Base-by-base conservation (phyloP, 1,140 invertebrate species). In the Calliphora vicina region DNA sequence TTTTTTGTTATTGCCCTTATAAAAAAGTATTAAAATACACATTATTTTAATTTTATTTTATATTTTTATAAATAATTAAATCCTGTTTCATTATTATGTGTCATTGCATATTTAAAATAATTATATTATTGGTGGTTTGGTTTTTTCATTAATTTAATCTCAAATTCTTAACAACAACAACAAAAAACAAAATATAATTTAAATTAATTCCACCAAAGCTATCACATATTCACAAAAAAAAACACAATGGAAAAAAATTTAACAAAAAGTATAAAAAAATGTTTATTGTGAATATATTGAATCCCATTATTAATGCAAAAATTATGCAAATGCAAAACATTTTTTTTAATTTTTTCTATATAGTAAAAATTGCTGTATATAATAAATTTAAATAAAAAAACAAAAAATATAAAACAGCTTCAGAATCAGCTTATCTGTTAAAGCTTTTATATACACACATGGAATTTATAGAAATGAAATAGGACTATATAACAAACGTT, bases 121-220 rank as follows among this genome's bases (percentile, higher is more conserved):
- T 78, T 78, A 78, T 78, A 78, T 78, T 78, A 78, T 78, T 78
- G 35, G 74, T 23, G 35, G 74, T 78, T 78, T 23, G 35, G 74
- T 78, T 78, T 67, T 78, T 78, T 78, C 74, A 78, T 78, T 78
- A 78, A 78, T 43, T 78, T 78, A 78, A 78, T 78, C 74, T 78
- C 74, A 78, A 78, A 78, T 78, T 78, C 74, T 78, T 78, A 45
- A 78, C 27, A 78, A 78, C 29, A 78, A 78, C 13, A 76, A 76
- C 1, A 67, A 67, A 8, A 67, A 67, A 35, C 8, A 76, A 2
- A 76, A 76, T 42, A 76, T 76, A 76, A 76, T 76, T 78, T 78
- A 78, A 78, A 78, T 78, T 78, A 78, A 78, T 78, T 78, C 74
- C 74, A 78, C 74, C 25, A 78, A 78, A 45, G 74, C 42, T 78